These are phyloP conservation scores for Galerucella calmariensis DNA, from an alignment of 2,888 invertebrate genomes.

Conservation along the genomic window DNA sequence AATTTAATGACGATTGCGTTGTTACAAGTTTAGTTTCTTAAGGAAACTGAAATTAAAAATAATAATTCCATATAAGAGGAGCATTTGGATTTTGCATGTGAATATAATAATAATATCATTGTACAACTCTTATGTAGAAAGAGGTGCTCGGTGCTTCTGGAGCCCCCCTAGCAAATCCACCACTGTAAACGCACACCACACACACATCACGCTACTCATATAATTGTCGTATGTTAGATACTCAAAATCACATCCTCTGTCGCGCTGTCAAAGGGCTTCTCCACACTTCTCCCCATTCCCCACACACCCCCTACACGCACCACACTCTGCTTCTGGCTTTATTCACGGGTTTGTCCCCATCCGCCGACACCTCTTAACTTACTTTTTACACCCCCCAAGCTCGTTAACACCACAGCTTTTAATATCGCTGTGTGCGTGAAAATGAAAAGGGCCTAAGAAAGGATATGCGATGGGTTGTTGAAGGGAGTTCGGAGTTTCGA, in stretches of 20 bases:
- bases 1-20: too few species aligned
- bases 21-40: too few species aligned
- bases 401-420: constrained; percentile 53
- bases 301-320: constrained; percentile 27
- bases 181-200: constrained; percentile 28
- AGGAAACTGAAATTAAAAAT: too few species aligned
- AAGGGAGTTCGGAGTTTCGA: constrained; percentile 19
- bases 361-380: constrained; percentile 52
- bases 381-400: constrained; percentile 54
- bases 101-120: background rate
- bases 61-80: too few species aligned
- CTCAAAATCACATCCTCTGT: constrained; percentile 54
- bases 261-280: constrained; percentile 53
- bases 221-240: constrained; percentile 54
- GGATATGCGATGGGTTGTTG: constrained; percentile 27
- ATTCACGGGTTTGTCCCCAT: constrained; percentile 39
- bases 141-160: background rate
- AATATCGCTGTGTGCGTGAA: constrained; percentile 46
- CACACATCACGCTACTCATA: constrained; percentile 46
- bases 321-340: constrained; percentile 25
- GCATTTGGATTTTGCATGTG: background rate
- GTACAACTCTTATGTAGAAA: background rate
- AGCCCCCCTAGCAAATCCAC: constrained; percentile 16
- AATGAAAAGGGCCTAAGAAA: constrained; percentile 38
- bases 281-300: constrained; percentile 39